Evolutionary conservation across 2,888 invertebrate genomes (phyloP), one percentile per base, ranked within the genome.

Genomic region (Tricholauxania praeusta): DNA sequence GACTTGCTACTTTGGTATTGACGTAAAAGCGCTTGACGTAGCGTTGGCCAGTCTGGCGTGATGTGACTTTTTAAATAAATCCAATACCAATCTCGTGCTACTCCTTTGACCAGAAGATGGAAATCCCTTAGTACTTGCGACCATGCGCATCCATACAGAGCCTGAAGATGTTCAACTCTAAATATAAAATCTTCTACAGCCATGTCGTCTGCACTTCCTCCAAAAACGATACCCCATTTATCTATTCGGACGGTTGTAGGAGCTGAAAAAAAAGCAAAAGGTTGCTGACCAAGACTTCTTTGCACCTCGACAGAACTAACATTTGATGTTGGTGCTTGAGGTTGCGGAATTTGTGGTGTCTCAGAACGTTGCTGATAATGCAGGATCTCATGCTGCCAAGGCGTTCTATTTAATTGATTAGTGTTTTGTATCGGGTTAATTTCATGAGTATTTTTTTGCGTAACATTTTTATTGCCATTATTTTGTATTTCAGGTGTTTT

Each of bases 21-120:
- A 2, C 55, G 47, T 12, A 53, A 3, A 8, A 72, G 32, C 6
- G 67, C 66, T 19, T 28, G 49, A 6, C 52, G 51, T 10, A 65
- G 22, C 6, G 52, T 52, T 17, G 22, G 52, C 52, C 52, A 32
- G 52, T 65, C 32, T 15, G 22, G 12, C 3, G 28, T 32, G 28
- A 15, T 1, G 7, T 60, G 22, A n/a, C n/a, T 17, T 12, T 60
- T 60, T 15, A 60, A 28, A 28, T 4, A 51, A 2, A 67, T 17
- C 67, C 67, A 67, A 15, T 55, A 67, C 67, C 67, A 67, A 15
- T 67, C 67, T 32, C 12, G 32, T 14, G 67, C 47, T 17, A 19
- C 59, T 2, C 67, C 67, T 6, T 8, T 17, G 4, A 67, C 28
- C 14, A 67, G 22, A 3, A 48, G 12, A 17, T 57, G 68, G 19